A percentile compares a stretch with the other conserved stretches of the same genome.
These are phyloP conservation scores for Calycopis cecrops DNA, from an alignment of 1,140 invertebrate genomes.

Conservation along the genomic window DNA sequence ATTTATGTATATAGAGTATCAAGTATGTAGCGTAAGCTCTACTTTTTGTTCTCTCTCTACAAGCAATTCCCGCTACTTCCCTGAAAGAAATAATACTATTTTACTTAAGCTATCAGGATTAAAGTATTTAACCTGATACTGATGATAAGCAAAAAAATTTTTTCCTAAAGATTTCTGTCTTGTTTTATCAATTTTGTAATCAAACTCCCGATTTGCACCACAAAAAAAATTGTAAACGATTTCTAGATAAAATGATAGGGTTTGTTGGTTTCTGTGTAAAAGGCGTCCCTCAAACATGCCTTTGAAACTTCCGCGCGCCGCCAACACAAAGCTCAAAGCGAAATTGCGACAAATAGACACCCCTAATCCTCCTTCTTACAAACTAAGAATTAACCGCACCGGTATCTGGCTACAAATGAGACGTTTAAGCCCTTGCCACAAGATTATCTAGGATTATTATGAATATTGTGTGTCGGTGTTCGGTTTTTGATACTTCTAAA, in stretches of 20 bases:
- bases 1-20: too few species aligned
- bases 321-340: constrained; percentile 33
- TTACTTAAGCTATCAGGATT: too few species aligned
- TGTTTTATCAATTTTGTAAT: too few species aligned
- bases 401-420: constrained; percentile 57
- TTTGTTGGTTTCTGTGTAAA: constrained; percentile 48
- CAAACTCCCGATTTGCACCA: too few species aligned
- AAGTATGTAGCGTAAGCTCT: too few species aligned
- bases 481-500: constrained; percentile 45
- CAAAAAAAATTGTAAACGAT: too few species aligned
- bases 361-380: constrained; percentile 59
- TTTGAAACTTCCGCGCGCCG: constrained; percentile 30
- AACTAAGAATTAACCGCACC: constrained; percentile 51
- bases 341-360: constrained; percentile 52
- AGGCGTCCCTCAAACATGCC: constrained; percentile 26
- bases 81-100: too few species aligned
- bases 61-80: too few species aligned
- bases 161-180: too few species aligned
- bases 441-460: constrained; percentile 59
- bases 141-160: too few species aligned
- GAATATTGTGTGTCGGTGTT: constrained; percentile 51
- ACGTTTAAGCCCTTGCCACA: constrained; percentile 54
- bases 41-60: too few species aligned
- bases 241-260: not conserved
- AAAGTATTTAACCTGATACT: too few species aligned